Conservation (phyloP, 2,797 vertebrate genomes). For the Nyctalus aviator region DNA sequence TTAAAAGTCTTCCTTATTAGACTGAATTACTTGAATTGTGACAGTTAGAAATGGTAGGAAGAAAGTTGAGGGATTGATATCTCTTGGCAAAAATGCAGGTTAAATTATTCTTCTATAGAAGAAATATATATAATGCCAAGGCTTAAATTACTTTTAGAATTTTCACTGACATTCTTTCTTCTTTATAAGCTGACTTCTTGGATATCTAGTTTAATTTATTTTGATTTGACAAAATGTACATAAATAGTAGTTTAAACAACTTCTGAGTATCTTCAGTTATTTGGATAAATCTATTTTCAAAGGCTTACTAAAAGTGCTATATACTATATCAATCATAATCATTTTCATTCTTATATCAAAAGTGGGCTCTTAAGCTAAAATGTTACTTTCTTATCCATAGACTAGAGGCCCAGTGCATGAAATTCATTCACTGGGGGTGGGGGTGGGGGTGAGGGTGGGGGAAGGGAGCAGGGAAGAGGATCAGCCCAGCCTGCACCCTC, state of each 20-base stretch:
- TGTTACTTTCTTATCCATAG: slow-evolving; percentile 10
- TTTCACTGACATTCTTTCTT: neutral
- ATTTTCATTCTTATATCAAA: neutral
- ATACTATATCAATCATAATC: neutral
- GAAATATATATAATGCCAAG: neutral
- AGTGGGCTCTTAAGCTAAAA: slow-evolving; percentile 28
- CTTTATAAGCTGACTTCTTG: neutral
- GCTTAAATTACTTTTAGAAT: neutral
- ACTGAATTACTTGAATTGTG: neutral
- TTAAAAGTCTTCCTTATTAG: neutral
- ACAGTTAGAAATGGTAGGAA: neutral
- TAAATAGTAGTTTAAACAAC: neutral
- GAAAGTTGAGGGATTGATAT: neutral
- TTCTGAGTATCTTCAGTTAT: neutral
- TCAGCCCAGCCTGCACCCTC: too few species aligned
- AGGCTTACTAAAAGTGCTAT: slow-evolving; percentile 6
- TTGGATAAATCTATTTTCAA: slow-evolving; percentile 35
- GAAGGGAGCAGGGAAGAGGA: too few species aligned
- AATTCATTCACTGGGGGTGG: too few species aligned
- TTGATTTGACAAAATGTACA: neutral
- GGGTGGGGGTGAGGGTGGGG: too few species aligned
- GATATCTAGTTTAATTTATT: neutral
- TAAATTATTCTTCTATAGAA: neutral
- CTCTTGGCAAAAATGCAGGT: neutral
- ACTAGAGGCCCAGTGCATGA: too few species aligned